Evolutionary conservation across 2,113 vertebrate genomes (phyloP), one percentile per base, ranked within the genome.

Genomic region (Syngnathoides biaculeatus): DNA sequence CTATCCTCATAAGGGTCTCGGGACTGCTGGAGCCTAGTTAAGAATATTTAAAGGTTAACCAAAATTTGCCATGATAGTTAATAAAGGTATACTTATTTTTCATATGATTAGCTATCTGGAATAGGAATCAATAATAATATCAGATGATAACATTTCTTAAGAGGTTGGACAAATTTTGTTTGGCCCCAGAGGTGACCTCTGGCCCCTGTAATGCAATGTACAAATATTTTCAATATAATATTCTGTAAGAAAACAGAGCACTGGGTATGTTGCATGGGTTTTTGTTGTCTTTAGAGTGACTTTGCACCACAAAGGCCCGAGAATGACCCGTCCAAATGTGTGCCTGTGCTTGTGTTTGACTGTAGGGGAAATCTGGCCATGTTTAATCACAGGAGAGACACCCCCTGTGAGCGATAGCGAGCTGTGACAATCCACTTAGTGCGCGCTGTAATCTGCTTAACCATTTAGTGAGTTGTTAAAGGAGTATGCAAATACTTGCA

Each of bases 391-490:
- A 90, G 87, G 88, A 90, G 93, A 95, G 92, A 93, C 94, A 95
- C 94, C 93, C 92, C 80, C 88, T 92, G 85, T 15, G 91, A 94
- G 90, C 81, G 93, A 94, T 95, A 92, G 79, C 78, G 94, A 94
- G 92, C 97, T 98, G 95, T 96, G 95, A 93, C 95, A 99, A 99
- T 99, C 97, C 95, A 94, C 92, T 99, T 99, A 97, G 92, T 89
- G 91, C 87, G 93, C 93, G 93, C 96, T 98, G 95, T 98, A 99
- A 99, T 98, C 96, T 97, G 93, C 97, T 98, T 96, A 96, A 93
- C 92, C 93, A 93, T 87, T 95, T 89, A 90, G 93, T 92, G 92
- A 94, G 93, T 90, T 93, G 95, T 94, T 92, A 85, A 87, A 92
- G 91, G 90, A 92, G 89, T 92, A 84, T 92, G 89, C 88, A 94